phyloP scores from a whole-genome alignment of 2,888 invertebrate genomes.

The Thumatha senex region DNA sequence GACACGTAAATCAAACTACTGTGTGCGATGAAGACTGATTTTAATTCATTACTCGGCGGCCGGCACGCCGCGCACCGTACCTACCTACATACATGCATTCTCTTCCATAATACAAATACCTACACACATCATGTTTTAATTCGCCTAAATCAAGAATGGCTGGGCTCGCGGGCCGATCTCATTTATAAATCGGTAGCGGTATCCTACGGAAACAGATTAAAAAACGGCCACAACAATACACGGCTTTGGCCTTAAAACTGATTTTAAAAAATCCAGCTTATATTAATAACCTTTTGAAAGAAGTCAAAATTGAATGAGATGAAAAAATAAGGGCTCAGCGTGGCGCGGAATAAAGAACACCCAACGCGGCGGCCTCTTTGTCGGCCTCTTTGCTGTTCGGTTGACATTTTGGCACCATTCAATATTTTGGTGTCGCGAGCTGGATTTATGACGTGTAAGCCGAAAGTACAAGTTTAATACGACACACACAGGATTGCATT shows the following conservation, averaged over 20 bases:
- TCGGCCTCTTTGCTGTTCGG: constrained; percentile 76
- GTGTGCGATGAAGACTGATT: no score
- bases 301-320: constrained; percentile 83
- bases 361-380: constrained; percentile 78
- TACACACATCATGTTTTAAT: constrained; percentile 79
- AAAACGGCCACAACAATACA: constrained; percentile 74
- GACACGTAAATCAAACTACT: no score
- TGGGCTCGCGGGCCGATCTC: constrained; percentile 60
- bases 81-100: no score
- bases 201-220: constrained; percentile 83
- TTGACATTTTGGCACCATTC: constrained; percentile 84
- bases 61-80: no score
- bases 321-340: constrained; percentile 80
- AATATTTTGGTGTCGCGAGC: constrained; percentile 80
- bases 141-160: constrained; percentile 74
- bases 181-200: constrained; percentile 82
- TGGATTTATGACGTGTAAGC: constrained; percentile 77
- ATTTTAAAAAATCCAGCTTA: constrained; percentile 81
- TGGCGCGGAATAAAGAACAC: constrained; percentile 75
- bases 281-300: constrained; percentile 83
- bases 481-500: constrained; percentile 34
- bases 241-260: constrained; percentile 75
- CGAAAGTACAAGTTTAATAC: constrained; percentile 60
- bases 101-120: no score
- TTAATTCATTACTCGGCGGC: no score